phyloP scores from a whole-genome alignment of 1,140 invertebrate species.

The Saxidomus purpurata region DNA sequence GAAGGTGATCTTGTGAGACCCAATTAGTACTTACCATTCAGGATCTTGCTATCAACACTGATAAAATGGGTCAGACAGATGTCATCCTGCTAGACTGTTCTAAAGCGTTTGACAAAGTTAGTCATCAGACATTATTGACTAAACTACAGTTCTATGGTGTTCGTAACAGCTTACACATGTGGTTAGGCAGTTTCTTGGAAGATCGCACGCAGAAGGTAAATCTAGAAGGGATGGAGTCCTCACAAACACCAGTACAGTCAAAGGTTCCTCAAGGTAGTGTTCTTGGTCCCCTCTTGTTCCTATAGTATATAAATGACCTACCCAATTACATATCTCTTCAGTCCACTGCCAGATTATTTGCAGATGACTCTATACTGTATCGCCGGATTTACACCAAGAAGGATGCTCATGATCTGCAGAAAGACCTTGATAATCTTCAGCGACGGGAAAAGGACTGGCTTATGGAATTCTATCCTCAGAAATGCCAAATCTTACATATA shows the following conservation, averaged over 20 bases:
- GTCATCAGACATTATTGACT: not conserved
- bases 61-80: not conserved
- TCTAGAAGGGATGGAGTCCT: conserved; percentile 23
- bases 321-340: conserved; percentile 28
- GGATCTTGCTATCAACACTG: conserved; percentile 18
- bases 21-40: conserved; percentile 18
- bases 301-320: conserved; percentile 57
- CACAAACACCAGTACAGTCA: conserved; percentile 44
- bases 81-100: conserved; percentile 7
- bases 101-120: conserved; percentile 6
- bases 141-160: conserved; percentile 7
- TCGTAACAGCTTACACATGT: conserved; percentile 24
- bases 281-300: conserved; percentile 43
- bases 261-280: conserved; percentile 64
- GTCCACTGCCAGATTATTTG: conserved; percentile 45
- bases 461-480: conserved; percentile 53
- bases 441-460: conserved; percentile 54
- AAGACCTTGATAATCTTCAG: conserved; percentile 22
- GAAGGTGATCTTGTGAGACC: not conserved
- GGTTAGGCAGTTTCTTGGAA: conserved; percentile 54
- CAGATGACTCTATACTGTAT: conserved; percentile 29
- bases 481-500: conserved; percentile 35
- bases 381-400: not conserved
- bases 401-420: conserved; percentile 22
- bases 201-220: conserved; percentile 48